Base-by-base conservation (phyloP, 2,113 vertebrate species). In the Cyphomyrus plagiostoma region DNA sequence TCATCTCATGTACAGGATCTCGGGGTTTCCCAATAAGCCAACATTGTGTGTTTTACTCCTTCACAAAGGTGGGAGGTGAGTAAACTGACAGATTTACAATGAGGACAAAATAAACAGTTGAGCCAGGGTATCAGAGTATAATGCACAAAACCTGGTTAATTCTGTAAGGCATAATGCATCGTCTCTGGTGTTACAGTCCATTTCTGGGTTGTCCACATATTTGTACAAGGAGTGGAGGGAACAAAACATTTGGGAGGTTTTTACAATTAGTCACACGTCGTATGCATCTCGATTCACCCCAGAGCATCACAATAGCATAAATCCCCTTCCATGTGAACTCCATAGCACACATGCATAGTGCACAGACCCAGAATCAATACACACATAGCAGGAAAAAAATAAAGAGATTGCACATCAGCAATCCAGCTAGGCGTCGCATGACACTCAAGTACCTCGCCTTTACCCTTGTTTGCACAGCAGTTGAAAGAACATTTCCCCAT, bases 111-210 rank as follows among this genome's bases (percentile, higher is more conserved):
- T 19, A 15, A 19, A 82, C n/a, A 23, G 77, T 13, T 84, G 35
- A 46, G 42, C 39, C 21, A 58, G 35, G 83, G 35, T 30, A 49
- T 88, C 48, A 13, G 21, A 80, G 11, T 49, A 77, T 19, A 35
- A 35, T n/a, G 39, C 11, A 74, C 17, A 80, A 80, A 58, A 13
- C 11, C 45, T 30, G 88, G 66, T 9, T 53, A 46, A 58, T 62
- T 86, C 23, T 48, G 35, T 45, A 90, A 87, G 89, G 89, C 46
- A 87, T 77, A 87, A 74, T 53, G 9, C 9, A 4, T 77, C 3
- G 17, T 86, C 84, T 9, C 58, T 62, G 83, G 46, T 50, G n/a
- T 35, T 52, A n/a, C 2, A 66, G 58, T 35, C 5, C 35, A 53
- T 6, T 88, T 88, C 23, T 8, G 21, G 21, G 26, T 17, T 48